A percentile compares a stretch with the other conserved stretches of the same genome.
Conservation (phyloP, 2,113 vertebrate species). For the Esox niger region DNA sequence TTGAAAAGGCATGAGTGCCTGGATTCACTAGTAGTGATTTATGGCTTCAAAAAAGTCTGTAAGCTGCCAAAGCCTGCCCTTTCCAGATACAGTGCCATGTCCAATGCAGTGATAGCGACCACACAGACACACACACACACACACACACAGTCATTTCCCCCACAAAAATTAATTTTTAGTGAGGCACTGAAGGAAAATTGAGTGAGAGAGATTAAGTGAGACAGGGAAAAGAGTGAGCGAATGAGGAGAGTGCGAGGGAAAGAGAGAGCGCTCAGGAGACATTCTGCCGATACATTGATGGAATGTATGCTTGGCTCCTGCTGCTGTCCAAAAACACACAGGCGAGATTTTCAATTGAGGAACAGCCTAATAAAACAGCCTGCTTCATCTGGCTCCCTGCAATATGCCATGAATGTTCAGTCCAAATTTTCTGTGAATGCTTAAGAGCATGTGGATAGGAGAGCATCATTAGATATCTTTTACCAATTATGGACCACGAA, state of each 20-base stretch:
- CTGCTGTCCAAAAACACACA: conserved; percentile 35
- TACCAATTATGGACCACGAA: conserved; percentile 47
- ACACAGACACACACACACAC: background rate
- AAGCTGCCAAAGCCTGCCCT: conserved; percentile 12
- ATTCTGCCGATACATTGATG: conserved; percentile 1
- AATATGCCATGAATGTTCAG: conserved; percentile 41
- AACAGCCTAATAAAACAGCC: background rate
- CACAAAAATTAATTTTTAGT: conserved; percentile 1
- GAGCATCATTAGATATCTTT: conserved; percentile 45
- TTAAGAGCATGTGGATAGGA: conserved; percentile 52
- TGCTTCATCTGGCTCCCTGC: background rate
- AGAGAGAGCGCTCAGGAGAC: background rate
- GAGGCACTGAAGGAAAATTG: too few species aligned
- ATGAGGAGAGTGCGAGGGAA: too few species aligned
- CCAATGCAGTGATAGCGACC: background rate
- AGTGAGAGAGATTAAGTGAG: too few species aligned
- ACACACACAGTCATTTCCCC: conserved; percentile 1
- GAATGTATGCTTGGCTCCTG: conserved; percentile 29
- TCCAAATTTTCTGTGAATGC: conserved; percentile 54
- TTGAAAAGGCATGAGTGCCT: conserved; percentile 3
- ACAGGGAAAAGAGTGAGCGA: too few species aligned
- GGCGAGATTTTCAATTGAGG: conserved; percentile 1
- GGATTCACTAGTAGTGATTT: conserved; percentile 31
- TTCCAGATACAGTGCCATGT: conserved; percentile 1
- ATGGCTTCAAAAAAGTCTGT: conserved; percentile 17